These are phyloP conservation scores for Drosophila kepulauana DNA, from an alignment of 1,140 invertebrate genomes.

Conservation along the genomic window DNA sequence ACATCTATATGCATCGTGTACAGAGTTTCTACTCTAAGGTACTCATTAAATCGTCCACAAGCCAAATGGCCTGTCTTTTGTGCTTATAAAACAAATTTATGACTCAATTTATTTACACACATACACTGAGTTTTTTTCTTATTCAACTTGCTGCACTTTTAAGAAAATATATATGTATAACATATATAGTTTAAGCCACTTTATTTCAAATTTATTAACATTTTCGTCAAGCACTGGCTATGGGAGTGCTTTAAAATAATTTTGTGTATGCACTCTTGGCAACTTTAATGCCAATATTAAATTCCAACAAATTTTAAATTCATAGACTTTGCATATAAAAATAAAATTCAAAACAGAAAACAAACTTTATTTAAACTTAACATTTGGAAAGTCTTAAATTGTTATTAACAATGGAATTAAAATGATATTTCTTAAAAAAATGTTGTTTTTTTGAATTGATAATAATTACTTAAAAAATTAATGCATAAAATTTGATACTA, in stretches of 20 bases:
- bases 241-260: not conserved
- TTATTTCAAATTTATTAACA: constrained; percentile 18
- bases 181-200: constrained; percentile 12
- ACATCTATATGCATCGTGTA: not conserved
- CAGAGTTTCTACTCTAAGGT: constrained; percentile 7
- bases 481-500: no score
- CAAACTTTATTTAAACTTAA: no score
- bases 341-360: no score
- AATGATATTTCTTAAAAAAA: no score
- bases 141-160: constrained; percentile 20
- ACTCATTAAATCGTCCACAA: constrained; percentile 46
- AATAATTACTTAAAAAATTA: no score
- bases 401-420: no score
- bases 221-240: not conserved
- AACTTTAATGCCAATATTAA: not conserved
- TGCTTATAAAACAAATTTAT: constrained; percentile 43
- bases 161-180: not conserved
- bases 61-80: constrained; percentile 42
- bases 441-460: no score
- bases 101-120: constrained; percentile 35
- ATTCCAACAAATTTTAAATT: no score
- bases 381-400: no score
- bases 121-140: constrained; percentile 11
- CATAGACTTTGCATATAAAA: no score
- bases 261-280: not conserved